phyloP scores from a whole-genome alignment of 2,113 vertebrate genomes.

The Australoheros scitulus region DNA sequence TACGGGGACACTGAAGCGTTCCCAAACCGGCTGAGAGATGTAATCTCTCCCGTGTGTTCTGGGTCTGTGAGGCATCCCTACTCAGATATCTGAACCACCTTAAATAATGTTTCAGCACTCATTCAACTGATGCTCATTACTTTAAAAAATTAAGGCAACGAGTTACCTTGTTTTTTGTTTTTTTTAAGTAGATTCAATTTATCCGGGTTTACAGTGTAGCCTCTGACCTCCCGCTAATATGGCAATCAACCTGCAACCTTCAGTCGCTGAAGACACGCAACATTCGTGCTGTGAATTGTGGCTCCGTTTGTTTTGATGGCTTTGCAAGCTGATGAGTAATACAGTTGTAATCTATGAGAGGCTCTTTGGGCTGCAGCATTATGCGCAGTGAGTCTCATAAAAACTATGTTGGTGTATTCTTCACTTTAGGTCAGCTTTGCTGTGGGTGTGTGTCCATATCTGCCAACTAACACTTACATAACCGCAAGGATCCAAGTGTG shows the following conservation, averaged over 20 bases:
- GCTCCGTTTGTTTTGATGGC: constrained; percentile 31
- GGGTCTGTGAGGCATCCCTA: background rate
- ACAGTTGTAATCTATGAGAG: constrained; percentile 27
- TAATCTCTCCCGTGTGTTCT: no score
- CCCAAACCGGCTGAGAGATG: no score
- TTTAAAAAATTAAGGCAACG: no score
- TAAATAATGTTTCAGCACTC: background rate
- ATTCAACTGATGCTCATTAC: no score
- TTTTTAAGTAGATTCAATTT: no score
- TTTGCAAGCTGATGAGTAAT: constrained; percentile 30
- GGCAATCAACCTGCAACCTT: no score
- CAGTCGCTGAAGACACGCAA: background rate
- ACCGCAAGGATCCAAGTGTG: constrained; percentile 50
- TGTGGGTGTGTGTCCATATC: constrained; percentile 65
- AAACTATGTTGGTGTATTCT: constrained; percentile 39
- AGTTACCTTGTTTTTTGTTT: no score
- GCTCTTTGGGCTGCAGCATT: constrained; percentile 17
- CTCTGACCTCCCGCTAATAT: background rate
- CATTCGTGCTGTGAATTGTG: background rate
- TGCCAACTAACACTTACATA: constrained; percentile 68
- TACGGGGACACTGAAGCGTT: no score
- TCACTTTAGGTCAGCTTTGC: constrained; percentile 35
- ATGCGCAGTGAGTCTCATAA: background rate
- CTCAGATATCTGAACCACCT: background rate
- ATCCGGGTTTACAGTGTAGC: no score